phyloP scores from a whole-genome alignment of 2,888 invertebrate genomes.

The Mayetiola destructor region DNA sequence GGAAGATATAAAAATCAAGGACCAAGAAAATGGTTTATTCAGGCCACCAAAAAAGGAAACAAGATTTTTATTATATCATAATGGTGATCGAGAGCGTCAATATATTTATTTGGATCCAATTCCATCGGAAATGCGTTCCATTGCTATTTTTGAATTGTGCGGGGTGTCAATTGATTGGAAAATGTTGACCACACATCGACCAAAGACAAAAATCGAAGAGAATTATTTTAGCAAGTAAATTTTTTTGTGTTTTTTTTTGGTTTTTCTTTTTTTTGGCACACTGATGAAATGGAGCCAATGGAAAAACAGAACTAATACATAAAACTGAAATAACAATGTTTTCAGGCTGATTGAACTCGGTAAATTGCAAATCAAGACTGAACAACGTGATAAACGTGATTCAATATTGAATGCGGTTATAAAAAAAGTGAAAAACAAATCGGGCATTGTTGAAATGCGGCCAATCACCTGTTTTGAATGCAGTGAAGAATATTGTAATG shows the following conservation, averaged over 20 bases:
- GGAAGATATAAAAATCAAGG: conserved; percentile 64
- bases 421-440: conserved; percentile 65
- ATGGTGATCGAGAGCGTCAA: conserved; percentile 29
- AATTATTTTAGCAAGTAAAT: conserved; percentile 65
- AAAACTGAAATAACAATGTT: no score
- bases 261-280: neutral
- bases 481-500: conserved; percentile 72
- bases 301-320: neutral
- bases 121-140: conserved; percentile 59
- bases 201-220: conserved; percentile 70
- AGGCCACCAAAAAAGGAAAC: conserved; percentile 59
- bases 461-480: conserved; percentile 64
- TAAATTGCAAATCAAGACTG: conserved; percentile 59
- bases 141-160: conserved; percentile 48
- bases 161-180: conserved; percentile 82
- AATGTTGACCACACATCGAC: conserved; percentile 78
- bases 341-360: conserved; percentile 70
- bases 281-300: no score
- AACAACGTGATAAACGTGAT: conserved; percentile 53
- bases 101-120: conserved; percentile 54
- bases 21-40: conserved; percentile 54
- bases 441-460: conserved; percentile 65
- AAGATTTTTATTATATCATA: conserved; percentile 34
- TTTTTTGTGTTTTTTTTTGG: neutral
- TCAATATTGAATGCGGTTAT: conserved; percentile 50